Conservation (phyloP, 2,113 vertebrate species). For the Speoplatyrhinus poulsoni region DNA sequence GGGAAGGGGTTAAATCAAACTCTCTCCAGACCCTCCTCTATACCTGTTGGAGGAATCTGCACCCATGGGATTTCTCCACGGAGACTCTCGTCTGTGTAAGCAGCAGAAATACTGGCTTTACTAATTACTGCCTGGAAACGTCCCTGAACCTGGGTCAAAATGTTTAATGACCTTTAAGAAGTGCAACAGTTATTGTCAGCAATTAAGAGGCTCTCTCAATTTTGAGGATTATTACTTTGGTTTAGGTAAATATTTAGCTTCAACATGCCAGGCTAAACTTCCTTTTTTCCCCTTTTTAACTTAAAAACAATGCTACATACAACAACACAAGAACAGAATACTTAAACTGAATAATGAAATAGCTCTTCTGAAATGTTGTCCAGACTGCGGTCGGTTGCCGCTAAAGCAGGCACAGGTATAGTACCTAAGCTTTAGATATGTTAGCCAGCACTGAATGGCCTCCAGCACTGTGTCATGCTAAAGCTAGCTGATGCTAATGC, state of each 20-base stretch:
- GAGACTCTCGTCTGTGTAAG: conserved; percentile 89
- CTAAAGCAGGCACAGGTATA: conserved; percentile 8
- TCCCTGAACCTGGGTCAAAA: neutral
- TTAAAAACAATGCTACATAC: no score
- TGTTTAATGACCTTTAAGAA: no score
- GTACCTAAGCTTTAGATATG: conserved; percentile 56
- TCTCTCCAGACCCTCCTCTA: conserved; percentile 73
- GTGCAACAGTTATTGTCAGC: no score
- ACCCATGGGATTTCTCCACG: conserved; percentile 89
- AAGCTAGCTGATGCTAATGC: conserved; percentile 32
- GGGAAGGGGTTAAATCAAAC: conserved; percentile 69
- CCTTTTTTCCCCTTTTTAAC: no score
- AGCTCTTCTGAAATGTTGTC: no score
- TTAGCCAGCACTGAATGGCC: conserved; percentile 34
- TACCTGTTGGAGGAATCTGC: conserved; percentile 92
- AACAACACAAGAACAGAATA: no score
- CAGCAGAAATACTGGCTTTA: conserved; percentile 83
- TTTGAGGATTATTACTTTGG: no score
- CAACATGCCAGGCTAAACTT: no score
- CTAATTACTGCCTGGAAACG: conserved; percentile 18
- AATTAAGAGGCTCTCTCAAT: no score
- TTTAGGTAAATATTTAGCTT: no score
- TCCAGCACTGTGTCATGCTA: conserved; percentile 51
- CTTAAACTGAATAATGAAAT: no score
- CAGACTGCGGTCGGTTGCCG: no score